Evolutionary conservation across 1,140 invertebrate genomes (phyloP).

Genomic region (Drosophila ambigua): DNA sequence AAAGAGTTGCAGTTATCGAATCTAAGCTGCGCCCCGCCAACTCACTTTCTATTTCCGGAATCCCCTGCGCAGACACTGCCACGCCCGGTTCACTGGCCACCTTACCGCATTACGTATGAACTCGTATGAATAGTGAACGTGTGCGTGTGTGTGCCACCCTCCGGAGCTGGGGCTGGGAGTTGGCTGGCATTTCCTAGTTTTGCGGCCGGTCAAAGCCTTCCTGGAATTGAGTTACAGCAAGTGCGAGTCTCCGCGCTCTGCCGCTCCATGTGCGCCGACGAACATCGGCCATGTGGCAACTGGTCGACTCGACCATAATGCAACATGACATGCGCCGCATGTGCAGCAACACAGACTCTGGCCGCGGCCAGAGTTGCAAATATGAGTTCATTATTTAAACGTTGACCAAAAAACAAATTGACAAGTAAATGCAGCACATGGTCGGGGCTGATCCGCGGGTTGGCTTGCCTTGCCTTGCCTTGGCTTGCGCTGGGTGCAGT

Average conservation of each 20-base stretch:
- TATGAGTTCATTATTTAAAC: constrained; percentile 83
- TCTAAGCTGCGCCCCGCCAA: no score
- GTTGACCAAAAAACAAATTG: constrained; percentile 83
- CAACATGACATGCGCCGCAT: constrained; percentile 82
- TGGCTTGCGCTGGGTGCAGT: constrained; percentile 39
- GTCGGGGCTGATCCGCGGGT: constrained; percentile 16
- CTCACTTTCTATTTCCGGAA: constrained; percentile 22
- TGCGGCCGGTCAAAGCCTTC: constrained; percentile 79
- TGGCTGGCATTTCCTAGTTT: constrained; percentile 75
- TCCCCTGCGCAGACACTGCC: constrained; percentile 3
- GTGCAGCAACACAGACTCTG: constrained; percentile 69
- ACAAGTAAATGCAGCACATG: constrained; percentile 77
- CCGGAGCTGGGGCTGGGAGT: constrained; percentile 8
- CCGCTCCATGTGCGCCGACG: constrained; percentile 13
- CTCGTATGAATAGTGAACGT: neutral
- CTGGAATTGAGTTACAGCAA: constrained; percentile 81
- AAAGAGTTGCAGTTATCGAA: no score
- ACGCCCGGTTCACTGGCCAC: constrained; percentile 42
- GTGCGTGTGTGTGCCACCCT: constrained; percentile 21
- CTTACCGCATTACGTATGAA: constrained; percentile 51
- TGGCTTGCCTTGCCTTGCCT: constrained; percentile 9
- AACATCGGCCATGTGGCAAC: constrained; percentile 45
- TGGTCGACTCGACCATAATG: constrained; percentile 68
- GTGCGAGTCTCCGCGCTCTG: constrained; percentile 47
- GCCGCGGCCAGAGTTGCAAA: constrained; percentile 73